Evolutionary conservation across 2,888 invertebrate genomes (phyloP), one percentile per base, ranked within the genome.

Genomic region (Oscheius sp.): DNA sequence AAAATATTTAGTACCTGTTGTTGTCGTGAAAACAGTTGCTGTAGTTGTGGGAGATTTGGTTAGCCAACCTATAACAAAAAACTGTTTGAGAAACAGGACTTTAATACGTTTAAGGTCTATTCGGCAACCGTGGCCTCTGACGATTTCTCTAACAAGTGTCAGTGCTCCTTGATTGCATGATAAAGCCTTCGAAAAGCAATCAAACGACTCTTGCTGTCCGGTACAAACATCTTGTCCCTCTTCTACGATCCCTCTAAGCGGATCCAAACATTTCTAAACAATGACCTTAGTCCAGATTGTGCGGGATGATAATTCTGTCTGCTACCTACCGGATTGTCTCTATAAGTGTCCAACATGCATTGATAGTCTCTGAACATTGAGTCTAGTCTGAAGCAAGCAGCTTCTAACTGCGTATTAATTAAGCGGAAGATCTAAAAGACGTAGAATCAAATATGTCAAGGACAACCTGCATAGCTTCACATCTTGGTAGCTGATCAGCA

Each of bases 331-430:
- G 49, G 20, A 26, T 67, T 67, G 12, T 67, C 30, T 2, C 26
- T n/a, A 24, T 26, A 59, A 8, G 57, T 67, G n/a, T 67, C 49
- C 26, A 26, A 36, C 26, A 67, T 57, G 38, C 67, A 67, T 47
- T 67, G 49, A 59, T 67, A 67, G 5, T 67, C 67, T 12, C 22
- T 30, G 20, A 14, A 12, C 67, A 67, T 67, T 4, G 67, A 59
- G 8, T 67, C 49, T n/a, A 67, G 57, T 14, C 67, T 26, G 59
- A 67, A 67, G 32, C 67, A 67, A 17, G 59, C 38, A 2, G 57
- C 36, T 14, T 67, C 67, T 12, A 67, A 26, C 17, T 67, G 67
- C 9, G 36, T 20, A 9, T 49, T 49, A 26, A 67, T 32, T 9
- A 67, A 30, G n/a, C 30, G 32, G 17, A 67, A 12, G 26, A 67